phyloP scores from a whole-genome alignment of 2,888 invertebrate species.

The Apeira syringaria region DNA sequence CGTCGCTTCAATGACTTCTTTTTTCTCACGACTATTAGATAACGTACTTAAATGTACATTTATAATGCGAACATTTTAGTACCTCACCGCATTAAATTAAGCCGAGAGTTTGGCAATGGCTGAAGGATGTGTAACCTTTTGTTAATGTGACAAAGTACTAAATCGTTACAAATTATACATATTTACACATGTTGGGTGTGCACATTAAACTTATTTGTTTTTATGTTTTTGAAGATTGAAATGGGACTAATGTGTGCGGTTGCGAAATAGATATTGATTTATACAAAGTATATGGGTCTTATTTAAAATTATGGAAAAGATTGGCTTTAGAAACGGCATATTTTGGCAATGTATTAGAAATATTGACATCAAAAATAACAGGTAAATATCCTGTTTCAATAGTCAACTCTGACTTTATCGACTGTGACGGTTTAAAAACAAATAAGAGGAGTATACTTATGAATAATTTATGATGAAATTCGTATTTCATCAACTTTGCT shows the following conservation, averaged over 20 bases:
- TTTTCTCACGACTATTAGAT: constrained; percentile 56
- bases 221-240: constrained; percentile 28
- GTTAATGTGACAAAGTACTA: constrained; percentile 6
- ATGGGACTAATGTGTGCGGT: constrained; percentile 30
- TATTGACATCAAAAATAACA: too few species aligned
- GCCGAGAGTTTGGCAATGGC: not conserved
- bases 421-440: too few species aligned
- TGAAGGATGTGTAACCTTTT: not conserved
- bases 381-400: too few species aligned
- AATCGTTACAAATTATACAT: too few species aligned
- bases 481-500: too few species aligned
- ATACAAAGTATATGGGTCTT: constrained; percentile 13
- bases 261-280: constrained; percentile 25
- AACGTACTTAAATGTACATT: constrained; percentile 28
- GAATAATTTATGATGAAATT: too few species aligned
- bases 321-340: too few species aligned
- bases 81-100: not conserved
- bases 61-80: not conserved
- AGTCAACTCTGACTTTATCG: too few species aligned
- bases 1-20: constrained; percentile 47
- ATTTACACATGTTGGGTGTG: not conserved
- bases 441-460: too few species aligned
- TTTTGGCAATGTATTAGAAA: too few species aligned
- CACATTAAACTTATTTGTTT: constrained; percentile 29
- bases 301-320: too few species aligned